phyloP scores from a whole-genome alignment of 2,888 invertebrate genomes.

The Andrena fulva region DNA sequence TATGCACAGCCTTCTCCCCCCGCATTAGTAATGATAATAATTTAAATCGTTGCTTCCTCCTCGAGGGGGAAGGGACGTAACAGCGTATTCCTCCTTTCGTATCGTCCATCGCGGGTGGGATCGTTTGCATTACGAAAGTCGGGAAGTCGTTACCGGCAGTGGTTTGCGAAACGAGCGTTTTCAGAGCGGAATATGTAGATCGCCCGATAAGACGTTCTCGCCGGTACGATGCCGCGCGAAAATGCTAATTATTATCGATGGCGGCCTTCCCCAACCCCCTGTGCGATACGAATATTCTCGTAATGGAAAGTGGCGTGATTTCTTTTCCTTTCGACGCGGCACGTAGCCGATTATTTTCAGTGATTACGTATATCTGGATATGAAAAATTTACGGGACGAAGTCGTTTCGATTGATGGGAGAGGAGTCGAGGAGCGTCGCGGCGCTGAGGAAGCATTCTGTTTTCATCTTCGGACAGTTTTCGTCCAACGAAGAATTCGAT shows the following conservation, averaged over 20 bases:
- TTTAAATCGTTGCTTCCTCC: constrained; percentile 27
- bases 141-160: constrained; percentile 52
- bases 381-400: too few relatives aligned
- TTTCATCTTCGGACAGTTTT: neutral
- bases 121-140: constrained; percentile 42
- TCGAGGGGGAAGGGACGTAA: neutral
- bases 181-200: constrained; percentile 53
- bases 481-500: neutral
- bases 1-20: neutral
- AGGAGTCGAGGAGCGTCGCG: neutral
- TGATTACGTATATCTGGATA: too few relatives aligned
- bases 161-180: constrained; percentile 32
- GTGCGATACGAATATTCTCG: neutral
- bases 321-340: too few relatives aligned
- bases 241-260: constrained; percentile 42
- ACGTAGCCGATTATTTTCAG: too few relatives aligned
- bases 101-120: constrained; percentile 38
- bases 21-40: constrained; percentile 34
- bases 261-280: neutral
- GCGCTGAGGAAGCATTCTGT: neutral
- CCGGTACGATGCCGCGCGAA: constrained; percentile 22
- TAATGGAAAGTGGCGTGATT: too few relatives aligned
- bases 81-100: constrained; percentile 4
- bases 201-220: constrained; percentile 26
- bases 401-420: neutral